phyloP scores from a whole-genome alignment of 2,888 invertebrate species.

The Cataglyphis cursor region DNA sequence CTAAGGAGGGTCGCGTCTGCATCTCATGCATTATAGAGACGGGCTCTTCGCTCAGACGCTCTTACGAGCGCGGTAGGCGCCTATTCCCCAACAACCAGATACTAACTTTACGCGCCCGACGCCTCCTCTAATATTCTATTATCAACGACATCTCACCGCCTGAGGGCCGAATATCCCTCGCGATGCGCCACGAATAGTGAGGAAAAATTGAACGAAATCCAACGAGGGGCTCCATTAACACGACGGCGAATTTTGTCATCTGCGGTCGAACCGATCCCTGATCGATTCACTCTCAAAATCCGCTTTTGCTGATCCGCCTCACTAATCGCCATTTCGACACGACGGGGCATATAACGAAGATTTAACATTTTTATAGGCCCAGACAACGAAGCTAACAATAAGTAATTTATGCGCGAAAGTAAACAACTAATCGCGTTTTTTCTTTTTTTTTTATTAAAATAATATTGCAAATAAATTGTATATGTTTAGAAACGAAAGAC shows the following conservation, averaged over 20 bases:
- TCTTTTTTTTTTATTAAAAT: not conserved
- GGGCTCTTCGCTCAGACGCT: slow-evolving; percentile 63
- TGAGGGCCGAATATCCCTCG: slow-evolving; percentile 3
- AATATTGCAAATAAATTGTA: not conserved
- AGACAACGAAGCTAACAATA: slow-evolving; percentile 11
- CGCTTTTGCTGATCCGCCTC: not conserved
- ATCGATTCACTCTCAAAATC: not conserved
- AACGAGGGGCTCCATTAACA: not conserved
- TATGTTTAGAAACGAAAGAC: not conserved
- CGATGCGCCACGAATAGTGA: slow-evolving; percentile 27
- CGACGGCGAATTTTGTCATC: not conserved
- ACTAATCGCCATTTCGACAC: slow-evolving; percentile 17
- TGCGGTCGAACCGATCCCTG: not conserved
- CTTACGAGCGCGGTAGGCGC: slow-evolving; percentile 59
- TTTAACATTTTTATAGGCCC: not conserved
- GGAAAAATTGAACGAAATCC: slow-evolving; percentile 10
- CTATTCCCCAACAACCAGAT: slow-evolving; percentile 58
- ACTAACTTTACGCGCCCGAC: slow-evolving; percentile 51
- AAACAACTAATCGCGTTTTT: slow-evolving; percentile 18
- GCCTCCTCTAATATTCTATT: slow-evolving; percentile 70
- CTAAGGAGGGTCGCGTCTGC: slow-evolving; percentile 79
- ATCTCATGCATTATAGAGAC: slow-evolving; percentile 80
- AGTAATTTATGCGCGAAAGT: not conserved
- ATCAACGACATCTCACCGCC: slow-evolving; percentile 55
- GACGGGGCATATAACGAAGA: not conserved